Evolutionary conservation across 2,797 vertebrate species (phyloP).

Genomic region (Sebastes matsubarae): DNA sequence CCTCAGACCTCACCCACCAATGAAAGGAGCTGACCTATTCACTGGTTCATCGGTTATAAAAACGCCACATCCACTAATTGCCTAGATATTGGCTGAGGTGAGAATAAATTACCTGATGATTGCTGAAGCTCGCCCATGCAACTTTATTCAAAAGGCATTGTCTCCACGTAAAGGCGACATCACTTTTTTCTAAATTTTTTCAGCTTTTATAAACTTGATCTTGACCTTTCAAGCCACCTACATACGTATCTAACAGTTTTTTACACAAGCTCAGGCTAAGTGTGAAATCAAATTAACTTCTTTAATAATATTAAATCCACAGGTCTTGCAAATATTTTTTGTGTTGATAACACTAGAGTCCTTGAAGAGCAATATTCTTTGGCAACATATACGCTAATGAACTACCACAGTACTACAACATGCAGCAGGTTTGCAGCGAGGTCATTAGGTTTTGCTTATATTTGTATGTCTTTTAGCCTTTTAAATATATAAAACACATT

Average conservation of each 20-base stretch:
- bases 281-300: neutral
- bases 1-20: conserved; percentile 1
- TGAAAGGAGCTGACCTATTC: conserved; percentile 8
- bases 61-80: conserved; percentile 44
- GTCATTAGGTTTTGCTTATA: neutral
- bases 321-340: neutral
- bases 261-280: neutral
- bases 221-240: conserved; percentile 1
- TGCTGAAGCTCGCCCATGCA: conserved; percentile 14
- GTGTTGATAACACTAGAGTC: neutral
- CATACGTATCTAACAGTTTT: neutral
- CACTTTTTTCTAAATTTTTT: neutral
- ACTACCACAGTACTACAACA: neutral
- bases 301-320: neutral
- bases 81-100: conserved; percentile 24
- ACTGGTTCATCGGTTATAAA: conserved; percentile 33
- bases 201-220: neutral
- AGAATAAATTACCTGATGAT: conserved; percentile 29
- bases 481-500: neutral
- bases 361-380: neutral
- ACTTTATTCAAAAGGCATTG: neutral
- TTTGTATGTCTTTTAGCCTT: neutral
- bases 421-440: neutral
- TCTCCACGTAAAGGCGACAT: neutral
- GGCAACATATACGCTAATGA: neutral